Percentiles rank a stretch among this genome's conserved stretches.
phyloP scores from a whole-genome alignment of 2,797 vertebrate species.

The Hydrolagus colliei region DNA sequence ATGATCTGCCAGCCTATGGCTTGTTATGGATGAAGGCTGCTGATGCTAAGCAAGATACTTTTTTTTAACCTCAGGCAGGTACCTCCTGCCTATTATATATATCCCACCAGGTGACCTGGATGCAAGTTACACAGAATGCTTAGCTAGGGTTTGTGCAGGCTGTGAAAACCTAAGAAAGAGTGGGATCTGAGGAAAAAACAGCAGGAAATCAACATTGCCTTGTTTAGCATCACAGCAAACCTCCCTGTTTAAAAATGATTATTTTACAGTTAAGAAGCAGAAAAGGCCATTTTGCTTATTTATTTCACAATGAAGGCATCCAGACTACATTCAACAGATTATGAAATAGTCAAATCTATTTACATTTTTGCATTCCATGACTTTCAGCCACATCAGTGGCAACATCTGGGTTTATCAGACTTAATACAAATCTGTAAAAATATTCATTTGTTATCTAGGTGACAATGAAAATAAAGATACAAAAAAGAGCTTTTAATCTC shows the following conservation, averaged over 20 bases:
- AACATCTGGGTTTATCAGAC: slow-evolving; percentile 4
- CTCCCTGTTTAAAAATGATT: background rate
- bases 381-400: background rate
- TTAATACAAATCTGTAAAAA: slow-evolving; percentile 7
- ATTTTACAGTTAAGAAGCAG: background rate
- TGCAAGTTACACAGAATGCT: background rate
- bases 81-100: background rate
- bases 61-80: no score
- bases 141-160: background rate
- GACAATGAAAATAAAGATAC: background rate
- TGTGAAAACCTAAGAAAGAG: background rate
- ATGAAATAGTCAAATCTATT: background rate
- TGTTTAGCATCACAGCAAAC: background rate
- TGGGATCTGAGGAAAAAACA: background rate
- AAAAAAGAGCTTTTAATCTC: background rate
- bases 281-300: background rate
- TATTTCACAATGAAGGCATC: background rate
- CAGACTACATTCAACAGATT: background rate
- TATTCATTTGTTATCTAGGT: background rate
- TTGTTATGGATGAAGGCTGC: no score
- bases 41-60: no score
- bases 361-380: background rate
- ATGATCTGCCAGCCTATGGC: no score
- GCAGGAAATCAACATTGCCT: background rate
- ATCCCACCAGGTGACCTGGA: background rate